Base-by-base conservation (phyloP, 2,113 vertebrate species). In the Galeopterus variegatus region DNA sequence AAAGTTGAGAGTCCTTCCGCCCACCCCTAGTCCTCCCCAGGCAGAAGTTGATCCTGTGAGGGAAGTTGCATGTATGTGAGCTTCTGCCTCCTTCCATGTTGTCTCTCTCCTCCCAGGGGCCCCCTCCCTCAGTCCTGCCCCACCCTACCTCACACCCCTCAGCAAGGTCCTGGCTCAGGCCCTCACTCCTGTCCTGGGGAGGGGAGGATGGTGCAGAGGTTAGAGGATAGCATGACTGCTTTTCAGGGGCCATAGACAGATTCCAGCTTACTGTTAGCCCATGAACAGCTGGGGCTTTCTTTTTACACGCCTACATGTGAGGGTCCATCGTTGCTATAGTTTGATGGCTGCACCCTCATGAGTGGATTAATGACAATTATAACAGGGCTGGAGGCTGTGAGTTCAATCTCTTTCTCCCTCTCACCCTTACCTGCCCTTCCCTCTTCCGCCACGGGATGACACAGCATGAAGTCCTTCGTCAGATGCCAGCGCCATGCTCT, bases 261-360 rank as follows among this genome's bases (percentile, higher is more conserved):
- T 14, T 26, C 48, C 76, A 7, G 2, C 23, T 33, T 45, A 36
- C 24, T 8, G 24, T 4, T 41, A 36, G 4, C 36, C 8, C 1
- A 0, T 3, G 18, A 9, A 2, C 5, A 14, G 41, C 5, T 52
- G 65, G 21, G 31, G 6, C 0, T 0, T 10, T 26, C 4, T 1
- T 83, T 67, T 60, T 14, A 14, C 8, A 10, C 2, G 15, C 5
- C 48, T 75, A 0, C 14, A 14, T n/a, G 76, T n/a, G 36, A n/a
- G 69, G 24, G 18, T 65, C 31, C 45, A 36, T 3, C 54, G 41
- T 41, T 41, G 41, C 41, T 41, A 41, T 41, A 4, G 41, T 41
- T 41, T 41, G 41, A 41, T 41, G 41, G 41, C 41, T 41, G 41
- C 41, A 41, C 41, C 4, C 41, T 41, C 41, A 41, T 41, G 41